Evolutionary conservation across 1,140 invertebrate genomes (phyloP).

Genomic region (Holcopasites calliopsidis): DNA sequence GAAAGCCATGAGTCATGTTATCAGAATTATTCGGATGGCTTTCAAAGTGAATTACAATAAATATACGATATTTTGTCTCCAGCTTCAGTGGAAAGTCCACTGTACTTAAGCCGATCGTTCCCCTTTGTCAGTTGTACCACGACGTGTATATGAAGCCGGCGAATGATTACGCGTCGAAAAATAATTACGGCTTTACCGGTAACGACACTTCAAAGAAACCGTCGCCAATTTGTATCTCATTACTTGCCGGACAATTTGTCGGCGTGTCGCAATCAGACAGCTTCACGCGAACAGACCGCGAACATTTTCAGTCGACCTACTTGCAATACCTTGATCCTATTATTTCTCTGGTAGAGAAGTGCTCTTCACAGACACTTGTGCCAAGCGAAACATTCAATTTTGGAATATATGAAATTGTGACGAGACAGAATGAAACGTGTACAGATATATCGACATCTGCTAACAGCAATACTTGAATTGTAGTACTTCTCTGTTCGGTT

Average conservation of each 20-base stretch:
- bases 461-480: not conserved
- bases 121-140: not conserved
- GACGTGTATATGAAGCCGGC: not conserved
- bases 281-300: not conserved
- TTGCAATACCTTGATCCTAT: slow-evolving; percentile 8
- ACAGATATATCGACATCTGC: not conserved
- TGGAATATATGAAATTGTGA: slow-evolving; percentile 2
- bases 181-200: not conserved
- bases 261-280: not conserved
- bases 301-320: slow-evolving; percentile 3
- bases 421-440: not conserved
- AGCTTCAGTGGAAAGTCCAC: too few species aligned
- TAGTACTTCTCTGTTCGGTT: not conserved
- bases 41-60: too few species aligned
- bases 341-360: not conserved
- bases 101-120: not conserved
- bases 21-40: not conserved
- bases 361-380: not conserved
- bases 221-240: slow-evolving; percentile 1
- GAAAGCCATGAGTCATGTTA: not conserved
- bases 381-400: not conserved
- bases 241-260: slow-evolving; percentile 1
- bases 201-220: not conserved
- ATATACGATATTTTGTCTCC: too few species aligned
- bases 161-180: slow-evolving; percentile 1